Conservation (phyloP, 2,888 invertebrate species). For the Cephus spinipes region DNA sequence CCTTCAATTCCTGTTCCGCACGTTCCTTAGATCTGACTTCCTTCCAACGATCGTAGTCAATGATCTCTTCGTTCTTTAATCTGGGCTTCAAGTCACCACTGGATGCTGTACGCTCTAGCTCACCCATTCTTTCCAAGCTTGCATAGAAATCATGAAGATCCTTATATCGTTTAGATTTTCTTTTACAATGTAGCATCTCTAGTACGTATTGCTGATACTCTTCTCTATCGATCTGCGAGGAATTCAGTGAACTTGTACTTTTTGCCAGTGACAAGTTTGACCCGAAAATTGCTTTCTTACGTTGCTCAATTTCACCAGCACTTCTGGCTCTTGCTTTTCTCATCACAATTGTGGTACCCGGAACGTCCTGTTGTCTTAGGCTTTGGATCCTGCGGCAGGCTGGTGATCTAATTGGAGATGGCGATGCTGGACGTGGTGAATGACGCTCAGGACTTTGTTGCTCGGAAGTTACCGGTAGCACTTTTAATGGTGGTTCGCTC, state of each 20-base stretch:
- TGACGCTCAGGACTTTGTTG: conserved; percentile 55
- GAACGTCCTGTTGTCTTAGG: conserved; percentile 55
- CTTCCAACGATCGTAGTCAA: conserved; percentile 90
- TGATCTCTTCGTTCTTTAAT: conserved; percentile 81
- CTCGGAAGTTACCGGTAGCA: conserved; percentile 46
- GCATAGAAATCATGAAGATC: conserved; percentile 88
- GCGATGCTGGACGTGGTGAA: conserved; percentile 68
- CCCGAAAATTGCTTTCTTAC: conserved; percentile 36
- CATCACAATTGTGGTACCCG: conserved; percentile 61
- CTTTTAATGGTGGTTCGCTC: conserved; percentile 75
- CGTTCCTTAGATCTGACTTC: conserved; percentile 82
- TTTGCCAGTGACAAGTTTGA: conserved; percentile 58
- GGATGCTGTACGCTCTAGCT: conserved; percentile 83
- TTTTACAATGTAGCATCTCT: conserved; percentile 75
- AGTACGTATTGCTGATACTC: conserved; percentile 78
- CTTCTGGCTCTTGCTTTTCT: conserved; percentile 74
- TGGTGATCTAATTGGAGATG: conserved; percentile 74
- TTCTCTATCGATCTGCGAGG: conserved; percentile 68
- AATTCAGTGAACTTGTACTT: conserved; percentile 68
- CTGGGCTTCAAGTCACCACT: conserved; percentile 78
- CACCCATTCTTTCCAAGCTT: conserved; percentile 85
- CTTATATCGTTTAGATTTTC: conserved; percentile 83
- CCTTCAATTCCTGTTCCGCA: conserved; percentile 84
- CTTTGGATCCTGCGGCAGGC: conserved; percentile 75
- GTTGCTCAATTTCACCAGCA: conserved; percentile 73